These are phyloP conservation scores for Xiphorhynchus elegans DNA, from an alignment of 2,113 vertebrate genomes.

Conservation along the genomic window DNA sequence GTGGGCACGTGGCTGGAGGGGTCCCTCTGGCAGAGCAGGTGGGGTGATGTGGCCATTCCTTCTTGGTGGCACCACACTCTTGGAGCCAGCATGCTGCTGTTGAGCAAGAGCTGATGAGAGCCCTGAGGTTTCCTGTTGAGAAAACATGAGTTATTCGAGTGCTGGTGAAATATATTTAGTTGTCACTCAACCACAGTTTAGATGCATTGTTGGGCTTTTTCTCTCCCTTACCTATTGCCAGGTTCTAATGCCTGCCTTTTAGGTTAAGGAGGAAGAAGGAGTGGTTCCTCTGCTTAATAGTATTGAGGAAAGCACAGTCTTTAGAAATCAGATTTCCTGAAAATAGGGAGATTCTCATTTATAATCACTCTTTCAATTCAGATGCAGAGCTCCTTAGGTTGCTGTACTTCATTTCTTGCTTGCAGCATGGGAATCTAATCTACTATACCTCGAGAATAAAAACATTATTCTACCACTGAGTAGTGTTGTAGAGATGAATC, in stretches of 20 bases:
- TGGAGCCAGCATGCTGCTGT: neutral
- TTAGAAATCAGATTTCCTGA: neutral
- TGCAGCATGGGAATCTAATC: neutral
- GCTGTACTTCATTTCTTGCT: neutral
- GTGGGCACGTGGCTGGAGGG: neutral
- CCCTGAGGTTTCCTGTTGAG: neutral
- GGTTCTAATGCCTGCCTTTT: neutral
- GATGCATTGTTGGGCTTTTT: neutral
- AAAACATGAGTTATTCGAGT: neutral
- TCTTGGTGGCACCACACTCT: neutral
- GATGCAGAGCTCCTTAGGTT: neutral
- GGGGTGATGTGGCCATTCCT: fast-evolving
- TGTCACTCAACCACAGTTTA: neutral
- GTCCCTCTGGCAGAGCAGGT: neutral
- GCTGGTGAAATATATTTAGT: neutral
- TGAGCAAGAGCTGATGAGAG: neutral
- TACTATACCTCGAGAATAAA: neutral
- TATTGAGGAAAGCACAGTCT: neutral
- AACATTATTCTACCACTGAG: neutral
- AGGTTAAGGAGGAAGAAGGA: neutral
- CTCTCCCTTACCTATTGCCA: neutral
- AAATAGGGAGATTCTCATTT: neutral
- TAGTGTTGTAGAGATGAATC: neutral
- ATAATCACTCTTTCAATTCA: neutral
- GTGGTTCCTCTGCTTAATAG: neutral